Base-by-base conservation (phyloP, 2,113 vertebrate species). In the Trichomycterus rosablanca region DNA sequence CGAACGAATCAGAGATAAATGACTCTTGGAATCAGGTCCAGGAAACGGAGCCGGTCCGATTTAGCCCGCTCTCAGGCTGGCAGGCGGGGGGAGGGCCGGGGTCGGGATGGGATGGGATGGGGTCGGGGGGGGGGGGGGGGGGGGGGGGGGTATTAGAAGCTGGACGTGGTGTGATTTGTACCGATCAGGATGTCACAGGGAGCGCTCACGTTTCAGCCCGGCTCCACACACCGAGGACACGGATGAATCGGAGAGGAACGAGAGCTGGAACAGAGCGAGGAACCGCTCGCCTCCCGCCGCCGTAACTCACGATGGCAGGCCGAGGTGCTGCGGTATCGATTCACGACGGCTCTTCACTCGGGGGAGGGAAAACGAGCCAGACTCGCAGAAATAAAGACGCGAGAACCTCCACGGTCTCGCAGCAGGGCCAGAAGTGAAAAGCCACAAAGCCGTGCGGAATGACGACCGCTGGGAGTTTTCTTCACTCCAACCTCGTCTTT, bases 131-230 rank as follows among this genome's bases (percentile, higher is more conserved):
- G n/a, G n/a, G n/a, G n/a, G n/a, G n/a, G n/a, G 61, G 57, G 19
- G 6, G 19, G 30, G 57, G 57, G 32, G 48, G 34, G 20, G 34
- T 34, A 42, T 28, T 23, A 55, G 35, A 55, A 54, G 23, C 53
- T 45, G 50, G 51, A 63, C 51, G 40, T 35, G 10, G 7, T 46
- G 30, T 46, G 37, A 57, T 57, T 57, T 57, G 55, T 57, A 57
- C 18, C 54, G 42, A 23, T 43, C 55, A 19, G 55, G 23, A 30
- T 48, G 43, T 60, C 14, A 49, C 22, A 37, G 44, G 39, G 55
- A 12, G 55, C 55, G 20, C 44, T 61, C 58, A 39, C 2, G 34
- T 61, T 61, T 63, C 59, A 52, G 39, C 16, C 59, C n/a, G 60
- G 30, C 45, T 37, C 32, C 14, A 40, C 10, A 12, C 48, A 63